A percentile compares a stretch with the other conserved stretches of the same genome.
These are phyloP conservation scores for Junco hyemalis DNA, from an alignment of 2,113 vertebrate species.

Conservation along the genomic window DNA sequence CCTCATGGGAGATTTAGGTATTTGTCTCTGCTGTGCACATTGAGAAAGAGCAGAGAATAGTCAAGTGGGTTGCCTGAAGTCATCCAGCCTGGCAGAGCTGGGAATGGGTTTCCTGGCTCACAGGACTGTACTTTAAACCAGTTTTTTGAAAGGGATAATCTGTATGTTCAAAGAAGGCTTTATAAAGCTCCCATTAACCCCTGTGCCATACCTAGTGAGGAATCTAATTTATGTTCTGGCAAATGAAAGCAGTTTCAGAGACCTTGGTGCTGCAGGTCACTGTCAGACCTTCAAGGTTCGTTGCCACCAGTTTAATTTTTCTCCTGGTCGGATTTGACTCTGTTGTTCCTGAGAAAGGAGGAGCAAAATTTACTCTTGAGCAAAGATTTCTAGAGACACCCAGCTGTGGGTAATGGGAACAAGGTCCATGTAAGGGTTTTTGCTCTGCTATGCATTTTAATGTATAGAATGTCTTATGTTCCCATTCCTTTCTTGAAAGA, in stretches of 20 bases:
- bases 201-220: conserved; percentile 9
- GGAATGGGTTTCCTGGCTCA: conserved; percentile 17
- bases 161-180: conserved; percentile 54
- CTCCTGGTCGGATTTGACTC: neutral
- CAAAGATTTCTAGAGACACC: neutral
- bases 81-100: conserved; percentile 16
- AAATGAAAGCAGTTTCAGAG: conserved; percentile 44
- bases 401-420: neutral
- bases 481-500: neutral
- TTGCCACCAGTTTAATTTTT: conserved; percentile 64
- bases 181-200: conserved; percentile 61
- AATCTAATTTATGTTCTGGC: conserved; percentile 65
- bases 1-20: neutral
- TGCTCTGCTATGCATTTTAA: neutral
- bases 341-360: neutral
- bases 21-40: neutral
- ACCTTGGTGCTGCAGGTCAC: conserved; percentile 54
- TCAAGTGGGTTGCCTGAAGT: neutral
- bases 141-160: conserved; percentile 53
- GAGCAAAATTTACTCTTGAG: neutral
- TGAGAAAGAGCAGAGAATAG: neutral
- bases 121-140: conserved; percentile 46
- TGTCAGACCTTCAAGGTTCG: conserved; percentile 62
- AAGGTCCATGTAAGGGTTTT: neutral
- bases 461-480: neutral